Evolutionary conservation across 1,140 invertebrate species (phyloP), one percentile per base, ranked within the genome.

Genomic region (Helicoverpa zea): DNA sequence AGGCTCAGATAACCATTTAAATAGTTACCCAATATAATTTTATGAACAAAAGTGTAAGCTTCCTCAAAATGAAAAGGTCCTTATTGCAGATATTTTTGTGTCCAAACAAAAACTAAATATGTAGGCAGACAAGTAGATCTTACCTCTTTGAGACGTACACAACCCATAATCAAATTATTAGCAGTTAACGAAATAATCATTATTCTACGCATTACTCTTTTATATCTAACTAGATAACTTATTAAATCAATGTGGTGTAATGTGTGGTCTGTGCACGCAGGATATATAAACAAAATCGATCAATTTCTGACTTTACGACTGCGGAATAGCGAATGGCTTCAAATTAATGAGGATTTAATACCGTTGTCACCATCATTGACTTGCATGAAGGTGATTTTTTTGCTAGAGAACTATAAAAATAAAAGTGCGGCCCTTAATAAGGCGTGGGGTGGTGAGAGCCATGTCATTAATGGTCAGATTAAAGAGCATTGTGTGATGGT

Each of bases 321-420:
- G 64, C 68, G 14, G 18, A 58, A 52, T 64, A 64, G 14, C 18
- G 51, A 64, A 72, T 47, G 23, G 66, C n/a, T 47, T 54, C 35
- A 68, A 64, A 52, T 63, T 61, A 77, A 58, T 73, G 74, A 72
- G 70, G 58, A 52, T 66, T 63, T 81, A 83, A 84, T 81, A 73
- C 64, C 18, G 58, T 64, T 30, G 49, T 29, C 61, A 66, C n/a
- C 16, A 74, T 79, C 13, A 87, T 87, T 87, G 86, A 87, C 83
- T 87, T 87, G 79, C 83, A 87, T 87, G 86, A 87, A 80, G 72
- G 61, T 14, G n/a, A 10, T 11, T 73, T 87, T 86, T 84, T 83
- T 86, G 66, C 79, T 30, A 70, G n/a, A 59, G 59, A 51, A 61
- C 29, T 73, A 81, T 80, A 81, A 77, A 81, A 86, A 86, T 82